Conservation (phyloP, 2,888 invertebrate species). For the Drosophila kokeensis region DNA sequence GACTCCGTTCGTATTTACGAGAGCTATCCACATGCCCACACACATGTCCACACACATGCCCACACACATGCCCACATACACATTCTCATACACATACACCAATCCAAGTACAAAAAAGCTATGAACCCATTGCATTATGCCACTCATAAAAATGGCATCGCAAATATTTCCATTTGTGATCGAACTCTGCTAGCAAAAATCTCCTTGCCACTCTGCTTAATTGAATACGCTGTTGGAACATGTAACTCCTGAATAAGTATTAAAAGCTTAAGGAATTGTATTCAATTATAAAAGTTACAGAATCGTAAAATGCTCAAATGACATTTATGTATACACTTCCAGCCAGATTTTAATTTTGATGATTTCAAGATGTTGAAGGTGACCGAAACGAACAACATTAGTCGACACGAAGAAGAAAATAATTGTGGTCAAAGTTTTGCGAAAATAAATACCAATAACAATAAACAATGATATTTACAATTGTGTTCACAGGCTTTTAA, state of each 20-base stretch:
- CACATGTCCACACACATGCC: not conserved
- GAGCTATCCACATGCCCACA: not conserved
- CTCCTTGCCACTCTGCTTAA: not conserved
- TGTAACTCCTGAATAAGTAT: not conserved
- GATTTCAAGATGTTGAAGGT: not conserved
- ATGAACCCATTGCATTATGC: constrained; percentile 30
- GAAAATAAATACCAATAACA: not conserved
- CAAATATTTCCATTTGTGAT: constrained; percentile 2
- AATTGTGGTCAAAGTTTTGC: not conserved
- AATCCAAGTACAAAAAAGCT: not conserved
- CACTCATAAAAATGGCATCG: constrained; percentile 25
- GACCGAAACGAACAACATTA: not conserved
- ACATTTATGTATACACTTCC: not conserved
- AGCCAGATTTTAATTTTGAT: not conserved
- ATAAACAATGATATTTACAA: not conserved
- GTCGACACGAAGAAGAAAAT: not conserved
- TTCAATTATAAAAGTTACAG: not conserved
- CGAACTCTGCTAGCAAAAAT: not conserved
- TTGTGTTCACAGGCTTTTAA: not conserved
- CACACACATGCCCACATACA: not conserved
- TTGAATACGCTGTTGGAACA: not conserved
- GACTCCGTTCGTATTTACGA: constrained; percentile 22
- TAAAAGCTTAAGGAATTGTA: not conserved
- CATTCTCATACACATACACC: not conserved
- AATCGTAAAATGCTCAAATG: not conserved